A percentile compares a stretch with the other conserved stretches of the same genome.
phyloP scores from a whole-genome alignment of 2,797 vertebrate species.

The Cuculus canorus region DNA sequence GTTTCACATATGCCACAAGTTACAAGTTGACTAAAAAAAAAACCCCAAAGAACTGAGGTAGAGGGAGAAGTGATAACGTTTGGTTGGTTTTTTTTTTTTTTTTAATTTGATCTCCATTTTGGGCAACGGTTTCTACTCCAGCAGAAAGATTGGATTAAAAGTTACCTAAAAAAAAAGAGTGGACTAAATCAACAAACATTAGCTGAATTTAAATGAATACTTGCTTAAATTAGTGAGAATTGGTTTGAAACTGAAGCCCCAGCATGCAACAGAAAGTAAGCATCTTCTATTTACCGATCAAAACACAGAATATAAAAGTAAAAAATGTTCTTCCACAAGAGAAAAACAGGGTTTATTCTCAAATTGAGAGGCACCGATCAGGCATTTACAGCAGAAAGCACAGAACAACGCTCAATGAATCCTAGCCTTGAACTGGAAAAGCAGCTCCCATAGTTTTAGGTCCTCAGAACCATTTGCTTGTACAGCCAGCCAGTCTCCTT shows the following conservation, averaged over 20 bases:
- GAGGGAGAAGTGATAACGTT: not conserved
- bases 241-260: not conserved
- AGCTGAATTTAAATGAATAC: not conserved
- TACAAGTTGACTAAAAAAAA: not conserved
- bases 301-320: not conserved
- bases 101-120: not conserved
- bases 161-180: not conserved
- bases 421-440: not conserved
- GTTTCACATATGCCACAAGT: not conserved
- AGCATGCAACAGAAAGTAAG: not conserved
- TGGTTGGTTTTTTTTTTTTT: fast-evolving
- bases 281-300: not conserved
- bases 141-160: not conserved
- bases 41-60: not conserved
- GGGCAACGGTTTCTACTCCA: not conserved
- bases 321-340: not conserved
- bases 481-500: not conserved
- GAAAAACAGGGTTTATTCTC: not conserved
- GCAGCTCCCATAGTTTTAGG: not conserved
- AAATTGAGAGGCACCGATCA: not conserved
- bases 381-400: not conserved
- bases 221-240: not conserved
- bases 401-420: not conserved
- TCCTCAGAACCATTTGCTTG: not conserved
- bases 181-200: not conserved